These are phyloP conservation scores for Athrips mouffetella DNA, from an alignment of 2,888 invertebrate genomes.

Conservation along the genomic window DNA sequence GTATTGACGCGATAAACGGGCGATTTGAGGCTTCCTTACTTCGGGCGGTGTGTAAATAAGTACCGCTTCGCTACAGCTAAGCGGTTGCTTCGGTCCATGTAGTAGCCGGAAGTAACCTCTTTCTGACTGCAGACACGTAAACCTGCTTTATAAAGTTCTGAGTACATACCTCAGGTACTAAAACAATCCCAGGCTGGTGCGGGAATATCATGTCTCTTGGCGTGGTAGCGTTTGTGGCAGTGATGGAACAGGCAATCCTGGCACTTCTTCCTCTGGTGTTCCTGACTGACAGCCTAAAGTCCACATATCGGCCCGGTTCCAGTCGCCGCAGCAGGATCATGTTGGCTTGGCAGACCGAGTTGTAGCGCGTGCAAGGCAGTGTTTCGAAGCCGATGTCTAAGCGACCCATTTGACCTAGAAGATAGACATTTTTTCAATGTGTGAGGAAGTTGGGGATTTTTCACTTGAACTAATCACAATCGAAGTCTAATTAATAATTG, in stretches of 20 bases:
- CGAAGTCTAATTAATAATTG: no score
- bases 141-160: background rate
- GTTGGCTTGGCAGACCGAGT: slow-evolving; percentile 93
- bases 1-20: no score
- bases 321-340: slow-evolving; percentile 86
- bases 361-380: slow-evolving; percentile 90
- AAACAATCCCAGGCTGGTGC: slow-evolving; percentile 86
- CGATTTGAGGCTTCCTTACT: no score
- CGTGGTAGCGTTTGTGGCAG: slow-evolving; percentile 90
- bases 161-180: slow-evolving; percentile 84
- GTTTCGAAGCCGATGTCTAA: slow-evolving; percentile 88
- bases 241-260: slow-evolving; percentile 87
- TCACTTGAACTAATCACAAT: no score
- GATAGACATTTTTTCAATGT: background rate
- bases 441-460: no score
- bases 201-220: slow-evolving; percentile 90
- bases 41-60: no score
- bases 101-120: no score
- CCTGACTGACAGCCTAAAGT: slow-evolving; percentile 84
- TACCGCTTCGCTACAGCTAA: no score
- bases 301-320: slow-evolving; percentile 89
- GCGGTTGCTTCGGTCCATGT: no score
- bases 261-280: slow-evolving; percentile 88
- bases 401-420: slow-evolving; percentile 81
- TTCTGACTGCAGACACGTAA: no score